These are phyloP conservation scores for Acrobasis suavella DNA, from an alignment of 2,888 invertebrate species.

Conservation along the genomic window DNA sequence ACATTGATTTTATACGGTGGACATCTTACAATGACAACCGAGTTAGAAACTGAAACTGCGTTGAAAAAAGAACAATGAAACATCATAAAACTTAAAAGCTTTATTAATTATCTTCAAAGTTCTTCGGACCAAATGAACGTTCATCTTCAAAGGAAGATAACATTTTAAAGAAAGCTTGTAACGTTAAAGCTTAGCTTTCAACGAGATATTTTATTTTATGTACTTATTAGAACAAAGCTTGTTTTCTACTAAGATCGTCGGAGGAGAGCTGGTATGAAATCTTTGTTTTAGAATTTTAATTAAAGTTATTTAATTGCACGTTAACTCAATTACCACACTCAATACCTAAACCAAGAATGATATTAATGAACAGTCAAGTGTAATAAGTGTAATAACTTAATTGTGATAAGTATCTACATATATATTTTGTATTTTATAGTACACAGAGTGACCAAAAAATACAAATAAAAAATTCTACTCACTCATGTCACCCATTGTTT, in stretches of 20 bases:
- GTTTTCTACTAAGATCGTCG: background rate
- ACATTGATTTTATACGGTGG: conserved; percentile 70
- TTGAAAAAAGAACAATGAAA: background rate
- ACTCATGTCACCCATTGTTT: conserved; percentile 55
- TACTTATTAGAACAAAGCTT: background rate
- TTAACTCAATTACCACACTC: too few species aligned
- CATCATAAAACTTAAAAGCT: too few species aligned
- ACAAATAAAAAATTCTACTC: conserved; percentile 35
- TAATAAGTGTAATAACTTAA: too few species aligned
- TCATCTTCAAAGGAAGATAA: background rate
- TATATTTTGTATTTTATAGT: too few species aligned
- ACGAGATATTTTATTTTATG: background rate
- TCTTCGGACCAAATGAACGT: background rate
- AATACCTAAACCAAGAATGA: too few species aligned
- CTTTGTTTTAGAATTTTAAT: background rate
- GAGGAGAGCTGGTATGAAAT: background rate
- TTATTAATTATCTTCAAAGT: background rate
- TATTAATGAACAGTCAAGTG: too few species aligned
- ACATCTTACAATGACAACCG: conserved; percentile 49
- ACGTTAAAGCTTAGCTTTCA: background rate
- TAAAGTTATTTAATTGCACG: too few species aligned
- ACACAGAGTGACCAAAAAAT: background rate
- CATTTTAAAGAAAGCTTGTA: background rate
- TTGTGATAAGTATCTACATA: too few species aligned
- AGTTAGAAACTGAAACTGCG: conserved; percentile 29